Evolutionary conservation across 2,888 invertebrate species (phyloP).

Genomic region (Amphimallon solstitiale): DNA sequence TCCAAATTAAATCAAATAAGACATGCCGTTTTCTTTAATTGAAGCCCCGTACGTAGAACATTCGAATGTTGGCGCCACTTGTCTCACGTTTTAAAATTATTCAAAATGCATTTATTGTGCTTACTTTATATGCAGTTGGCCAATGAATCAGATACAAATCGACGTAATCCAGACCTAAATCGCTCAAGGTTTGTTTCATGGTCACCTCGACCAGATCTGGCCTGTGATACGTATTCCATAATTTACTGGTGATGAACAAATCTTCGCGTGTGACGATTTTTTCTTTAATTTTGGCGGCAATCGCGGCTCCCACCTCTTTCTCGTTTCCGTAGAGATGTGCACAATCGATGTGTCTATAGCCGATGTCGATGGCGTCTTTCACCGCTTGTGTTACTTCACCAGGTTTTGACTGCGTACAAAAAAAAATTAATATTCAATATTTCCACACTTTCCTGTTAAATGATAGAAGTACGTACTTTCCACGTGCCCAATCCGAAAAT

Average conservation of each 20-base stretch:
- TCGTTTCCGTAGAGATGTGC: conserved; percentile 79
- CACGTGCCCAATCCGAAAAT: conserved; percentile 78
- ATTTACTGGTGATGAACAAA: conserved; percentile 79
- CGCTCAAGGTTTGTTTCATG: conserved; percentile 61
- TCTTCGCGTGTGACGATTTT: conserved; percentile 76
- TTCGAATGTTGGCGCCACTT: too few species aligned
- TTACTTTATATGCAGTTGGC: conserved; percentile 53
- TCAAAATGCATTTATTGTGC: not conserved
- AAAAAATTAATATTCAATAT: not conserved
- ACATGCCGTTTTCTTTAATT: too few species aligned
- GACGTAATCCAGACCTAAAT: conserved; percentile 66
- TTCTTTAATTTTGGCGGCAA: conserved; percentile 72
- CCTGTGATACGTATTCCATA: conserved; percentile 91
- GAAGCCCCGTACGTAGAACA: too few species aligned
- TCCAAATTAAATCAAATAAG: too few species aligned
- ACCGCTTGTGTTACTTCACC: conserved; percentile 76
- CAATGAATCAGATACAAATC: conserved; percentile 69
- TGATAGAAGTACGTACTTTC: conserved; percentile 68
- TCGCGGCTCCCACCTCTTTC: conserved; percentile 77
- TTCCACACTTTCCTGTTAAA: conserved; percentile 5
- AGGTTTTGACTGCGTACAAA: conserved; percentile 54
- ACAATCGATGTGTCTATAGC: conserved; percentile 85
- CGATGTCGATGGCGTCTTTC: conserved; percentile 78
- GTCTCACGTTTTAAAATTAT: too few species aligned
- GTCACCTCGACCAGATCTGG: conserved; percentile 66